These are phyloP conservation scores for Xestia ashworthii DNA, from an alignment of 2,888 invertebrate genomes.

Conservation along the genomic window DNA sequence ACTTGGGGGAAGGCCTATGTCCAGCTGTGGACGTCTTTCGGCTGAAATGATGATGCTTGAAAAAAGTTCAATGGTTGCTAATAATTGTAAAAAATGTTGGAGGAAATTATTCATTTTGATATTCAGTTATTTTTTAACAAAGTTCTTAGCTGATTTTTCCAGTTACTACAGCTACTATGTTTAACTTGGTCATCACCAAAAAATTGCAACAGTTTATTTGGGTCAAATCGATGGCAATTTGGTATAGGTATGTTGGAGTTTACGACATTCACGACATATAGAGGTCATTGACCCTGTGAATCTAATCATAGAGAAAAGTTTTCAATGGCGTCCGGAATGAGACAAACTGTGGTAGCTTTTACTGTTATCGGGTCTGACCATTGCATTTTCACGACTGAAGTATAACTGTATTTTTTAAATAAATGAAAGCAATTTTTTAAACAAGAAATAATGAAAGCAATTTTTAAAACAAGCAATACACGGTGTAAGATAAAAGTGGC, in stretches of 20 bases:
- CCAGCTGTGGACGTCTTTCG: too few species aligned
- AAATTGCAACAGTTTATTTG: conserved; percentile 12
- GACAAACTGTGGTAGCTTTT: background rate
- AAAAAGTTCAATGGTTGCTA: too few species aligned
- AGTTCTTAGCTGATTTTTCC: background rate
- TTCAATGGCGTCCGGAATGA: conserved; percentile 7
- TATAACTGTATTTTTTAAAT: background rate
- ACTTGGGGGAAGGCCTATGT: too few species aligned
- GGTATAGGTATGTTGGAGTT: background rate
- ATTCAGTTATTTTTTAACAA: background rate
- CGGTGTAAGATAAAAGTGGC: too few species aligned
- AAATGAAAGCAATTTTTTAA: too few species aligned
- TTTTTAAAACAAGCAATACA: too few species aligned
- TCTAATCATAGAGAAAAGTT: conserved; percentile 46
- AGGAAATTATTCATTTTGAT: background rate
- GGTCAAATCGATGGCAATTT: conserved; percentile 25
- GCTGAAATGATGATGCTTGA: too few species aligned
- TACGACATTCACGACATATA: conserved; percentile 20
- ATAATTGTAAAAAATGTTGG: too few species aligned
- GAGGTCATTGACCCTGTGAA: conserved; percentile 31
- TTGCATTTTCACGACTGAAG: background rate
- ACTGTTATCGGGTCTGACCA: conserved; percentile 4
- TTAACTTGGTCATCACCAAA: background rate
- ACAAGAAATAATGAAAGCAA: too few species aligned
- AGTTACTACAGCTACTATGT: background rate